Evolutionary conservation across 2,888 invertebrate species (phyloP), one percentile per base, ranked within the genome.

Genomic region (Hyles lineata): DNA sequence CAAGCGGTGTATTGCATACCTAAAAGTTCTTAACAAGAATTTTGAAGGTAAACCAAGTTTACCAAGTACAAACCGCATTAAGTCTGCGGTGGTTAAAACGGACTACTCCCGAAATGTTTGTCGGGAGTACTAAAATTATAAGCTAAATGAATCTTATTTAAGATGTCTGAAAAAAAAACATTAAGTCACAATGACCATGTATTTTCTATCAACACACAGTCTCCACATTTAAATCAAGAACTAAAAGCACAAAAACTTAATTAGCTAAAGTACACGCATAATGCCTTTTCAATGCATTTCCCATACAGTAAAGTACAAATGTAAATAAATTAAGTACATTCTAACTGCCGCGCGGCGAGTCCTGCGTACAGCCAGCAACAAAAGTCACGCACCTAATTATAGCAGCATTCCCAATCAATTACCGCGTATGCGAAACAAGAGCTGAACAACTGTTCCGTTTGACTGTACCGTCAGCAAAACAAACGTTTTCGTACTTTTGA

Each of bases 351-450:
- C 23, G 9, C 23, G 60, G 23, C 72, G 58, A 77, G 76, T 76
- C 75, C 55, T 29, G 75, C 75, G 89, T 89, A 90, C 82, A 78
- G 89, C 87, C 86, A 81, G 89, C 89, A 89, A 85, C 83, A 79
- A 85, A 89, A 92, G 93, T 94, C 91, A 91, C 85, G 91, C 92
- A 89, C 91, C 94, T 94, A 94, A 94, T 94, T 94, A 94, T 94
- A 94, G 94, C 93, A 92, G 91, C 93, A 93, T 92, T 93, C 92
- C 93, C 93, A 94, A 94, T 94, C 94, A 94, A 94, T 94, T 94
- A 94, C 91, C 87, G 88, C 81, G 85, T 81, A 85, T 83, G 83
- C 80, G 83, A 86, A 92, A 94, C 87, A 91, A 91, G 85, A 91
- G 84, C 77, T 84, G 77, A 73, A 80, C 83, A 82, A 89, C 87